Evolutionary conservation across 2,797 vertebrate species (phyloP), one percentile per base, ranked within the genome.

Genomic region (Coilia nasus): DNA sequence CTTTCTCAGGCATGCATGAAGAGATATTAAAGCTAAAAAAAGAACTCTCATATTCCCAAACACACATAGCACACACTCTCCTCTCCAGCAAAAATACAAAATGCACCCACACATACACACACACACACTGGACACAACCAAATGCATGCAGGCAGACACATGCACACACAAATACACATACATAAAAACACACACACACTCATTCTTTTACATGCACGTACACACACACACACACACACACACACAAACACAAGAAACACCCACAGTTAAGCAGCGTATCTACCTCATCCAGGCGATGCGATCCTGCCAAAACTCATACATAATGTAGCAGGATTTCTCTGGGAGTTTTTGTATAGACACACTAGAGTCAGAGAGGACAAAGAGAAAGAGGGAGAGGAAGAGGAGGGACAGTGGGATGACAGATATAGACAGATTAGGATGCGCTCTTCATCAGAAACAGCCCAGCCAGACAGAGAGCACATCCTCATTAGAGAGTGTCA

Each of bases 271-370:
- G 15, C 28, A 41, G 1, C 31, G 44, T 41, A 78, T 25, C 17
- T 78, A 96, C 96, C 95, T 96, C 94, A 95, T 96, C 96, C 96
- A 96, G 92, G 96, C 95, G 92, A 96, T 91, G 82, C 94, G 95
- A 87, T 96, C 95, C 90, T 95, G 94, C 96, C 96, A 96, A 92
- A 96, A 96, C 94, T 96, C 96, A 92, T 96, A 96, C 93, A 96
- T 96, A 94, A 95, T 96, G 93, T 94, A 96, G 93, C 93, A 95
- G 64, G 89, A 93, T 91, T 95, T 96, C 89, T 93, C 94, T 3
- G 92, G 92, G 92, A 96, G 94, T 95, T 97, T 97, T 94, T 97
- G 97, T 90, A 97, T 91, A 1, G 97, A 98, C 90, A 99, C 96
- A 21, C 98, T 99, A 44, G 35, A 17, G 94, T 89, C 25, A 59